Evolutionary conservation across 2,888 invertebrate genomes (phyloP).

Genomic region (Escarpia spicata): DNA sequence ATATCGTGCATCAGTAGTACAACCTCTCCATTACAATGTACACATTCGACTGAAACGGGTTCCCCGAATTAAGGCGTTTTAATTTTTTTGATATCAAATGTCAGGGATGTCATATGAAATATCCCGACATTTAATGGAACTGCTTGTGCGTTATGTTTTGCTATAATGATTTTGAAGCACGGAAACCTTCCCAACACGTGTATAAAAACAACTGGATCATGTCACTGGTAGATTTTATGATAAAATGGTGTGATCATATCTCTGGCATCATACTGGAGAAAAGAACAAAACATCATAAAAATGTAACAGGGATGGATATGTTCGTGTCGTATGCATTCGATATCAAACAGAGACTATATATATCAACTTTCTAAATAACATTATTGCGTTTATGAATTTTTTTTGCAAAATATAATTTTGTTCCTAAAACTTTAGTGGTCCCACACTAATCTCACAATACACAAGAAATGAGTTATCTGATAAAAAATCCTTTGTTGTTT

Average conservation of each 20-base stretch:
- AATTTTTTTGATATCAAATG: neutral
- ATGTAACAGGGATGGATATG: no score
- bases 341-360: no score
- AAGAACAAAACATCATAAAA: no score
- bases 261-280: neutral
- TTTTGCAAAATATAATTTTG: no score
- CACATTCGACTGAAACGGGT: neutral
- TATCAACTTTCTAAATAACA: no score
- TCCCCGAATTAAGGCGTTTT: neutral
- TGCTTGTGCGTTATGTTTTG: neutral
- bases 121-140: neutral
- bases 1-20: neutral
- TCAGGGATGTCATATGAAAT: neutral
- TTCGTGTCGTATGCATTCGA: no score
- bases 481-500: no score
- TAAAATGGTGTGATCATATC: neutral
- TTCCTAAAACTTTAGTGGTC: no score
- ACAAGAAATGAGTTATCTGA: no score
- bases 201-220: neutral
- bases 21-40: slow-evolving; percentile 16
- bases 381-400: no score
- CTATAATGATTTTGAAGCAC: neutral
- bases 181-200: neutral
- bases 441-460: no score
- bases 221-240: neutral